A percentile compares a stretch with the other conserved stretches of the same genome.
phyloP scores from a whole-genome alignment of 1,140 invertebrate genomes.

The Orius laevigatus region DNA sequence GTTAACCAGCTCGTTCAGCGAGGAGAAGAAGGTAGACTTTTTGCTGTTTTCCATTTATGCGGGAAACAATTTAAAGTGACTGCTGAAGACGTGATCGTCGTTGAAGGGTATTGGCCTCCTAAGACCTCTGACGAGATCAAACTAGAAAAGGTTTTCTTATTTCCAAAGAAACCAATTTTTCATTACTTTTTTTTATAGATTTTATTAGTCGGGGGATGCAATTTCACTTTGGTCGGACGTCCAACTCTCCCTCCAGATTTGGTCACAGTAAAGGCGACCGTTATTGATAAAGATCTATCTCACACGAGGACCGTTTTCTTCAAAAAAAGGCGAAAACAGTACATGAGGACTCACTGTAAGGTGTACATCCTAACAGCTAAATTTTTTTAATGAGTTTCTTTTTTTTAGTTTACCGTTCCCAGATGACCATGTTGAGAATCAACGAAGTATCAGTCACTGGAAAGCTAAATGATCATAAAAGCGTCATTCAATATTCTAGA shows the following conservation, averaged over 20 bases:
- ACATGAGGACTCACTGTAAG: constrained; percentile 21
- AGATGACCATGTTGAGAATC: constrained; percentile 12
- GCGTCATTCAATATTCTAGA: background rate
- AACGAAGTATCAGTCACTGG: constrained; percentile 8
- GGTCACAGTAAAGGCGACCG: constrained; percentile 62
- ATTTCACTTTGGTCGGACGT: constrained; percentile 71
- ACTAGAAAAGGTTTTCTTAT: constrained; percentile 57
- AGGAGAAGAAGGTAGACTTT: constrained; percentile 48
- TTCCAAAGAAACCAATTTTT: background rate
- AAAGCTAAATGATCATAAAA: constrained; percentile 6
- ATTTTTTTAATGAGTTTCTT: background rate
- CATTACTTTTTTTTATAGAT: constrained; percentile 29
- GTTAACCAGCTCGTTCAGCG: constrained; percentile 16
- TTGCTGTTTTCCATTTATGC: constrained; percentile 67
- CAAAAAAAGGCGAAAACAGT: constrained; percentile 20
- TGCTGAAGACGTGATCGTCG: constrained; percentile 64
- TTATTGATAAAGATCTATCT: constrained; percentile 79
- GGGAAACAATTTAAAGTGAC: constrained; percentile 82
- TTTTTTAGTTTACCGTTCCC: constrained; percentile 10
- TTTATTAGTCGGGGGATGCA: constrained; percentile 59
- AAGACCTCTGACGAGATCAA: constrained; percentile 63
- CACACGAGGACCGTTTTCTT: constrained; percentile 46
- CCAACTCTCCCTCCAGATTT: constrained; percentile 60
- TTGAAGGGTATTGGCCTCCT: constrained; percentile 72
- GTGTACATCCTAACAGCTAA: background rate